Percentiles rank a stretch among this genome's conserved stretches.
phyloP scores from a whole-genome alignment of 2,113 vertebrate species.

The Bolborhynchus lineola region DNA sequence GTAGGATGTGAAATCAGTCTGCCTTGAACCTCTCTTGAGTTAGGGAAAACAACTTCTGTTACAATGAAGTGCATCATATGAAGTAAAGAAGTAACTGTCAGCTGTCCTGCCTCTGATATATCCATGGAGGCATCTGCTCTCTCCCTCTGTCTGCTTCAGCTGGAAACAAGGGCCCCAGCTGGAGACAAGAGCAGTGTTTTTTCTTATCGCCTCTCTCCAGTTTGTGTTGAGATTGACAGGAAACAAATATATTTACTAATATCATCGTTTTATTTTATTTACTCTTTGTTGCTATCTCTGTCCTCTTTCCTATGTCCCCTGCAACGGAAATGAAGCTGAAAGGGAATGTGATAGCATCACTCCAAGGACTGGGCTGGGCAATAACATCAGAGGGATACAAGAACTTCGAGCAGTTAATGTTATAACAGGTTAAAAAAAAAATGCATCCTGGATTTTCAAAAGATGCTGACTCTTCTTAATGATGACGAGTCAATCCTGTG shows the following conservation, averaged over 20 bases:
- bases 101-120: not conserved
- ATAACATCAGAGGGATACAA: not conserved
- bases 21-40: not conserved
- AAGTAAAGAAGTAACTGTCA: not conserved
- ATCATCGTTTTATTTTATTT: not conserved
- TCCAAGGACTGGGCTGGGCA: not conserved
- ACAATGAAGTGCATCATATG: not conserved
- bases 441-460: not conserved
- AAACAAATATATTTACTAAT: conserved; percentile 42
- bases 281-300: not conserved
- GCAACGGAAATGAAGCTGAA: conserved; percentile 6
- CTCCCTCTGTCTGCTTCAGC: not conserved
- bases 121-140: not conserved
- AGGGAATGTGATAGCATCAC: not conserved
- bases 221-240: not conserved
- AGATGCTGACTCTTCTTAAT: not conserved
- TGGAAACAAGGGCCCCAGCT: not conserved
- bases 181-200: not conserved
- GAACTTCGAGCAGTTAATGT: not conserved
- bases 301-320: conserved; percentile 26
- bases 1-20: not conserved
- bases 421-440: not conserved
- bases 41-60: not conserved
- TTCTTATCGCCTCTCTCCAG: not conserved
- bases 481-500: not conserved